Conservation (phyloP, 37 sponge, comb jelly and placozoan species). For the Ephydatia muelleri region DNA sequence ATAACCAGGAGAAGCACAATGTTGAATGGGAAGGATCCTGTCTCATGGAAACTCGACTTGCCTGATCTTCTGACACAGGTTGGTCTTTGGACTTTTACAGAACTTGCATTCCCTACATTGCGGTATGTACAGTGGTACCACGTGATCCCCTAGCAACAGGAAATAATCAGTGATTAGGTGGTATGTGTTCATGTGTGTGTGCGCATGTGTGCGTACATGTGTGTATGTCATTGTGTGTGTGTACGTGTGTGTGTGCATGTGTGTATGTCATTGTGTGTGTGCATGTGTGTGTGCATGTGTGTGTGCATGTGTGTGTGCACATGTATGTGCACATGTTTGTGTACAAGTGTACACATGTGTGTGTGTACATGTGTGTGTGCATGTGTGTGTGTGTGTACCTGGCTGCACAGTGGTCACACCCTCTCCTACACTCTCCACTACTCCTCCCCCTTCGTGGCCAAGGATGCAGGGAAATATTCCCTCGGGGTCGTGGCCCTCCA, state of each 20-base stretch:
- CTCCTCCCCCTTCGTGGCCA: conserved; percentile 95
- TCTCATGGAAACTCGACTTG: neutral
- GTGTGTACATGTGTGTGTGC: neutral
- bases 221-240: too few relatives aligned
- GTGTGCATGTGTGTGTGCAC: conserved; percentile 11
- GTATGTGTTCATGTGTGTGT: neutral
- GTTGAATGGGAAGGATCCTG: neutral
- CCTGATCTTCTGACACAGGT: conserved; percentile 90
- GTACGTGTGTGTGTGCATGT: conserved; percentile 15
- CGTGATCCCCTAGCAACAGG: conserved; percentile 79
- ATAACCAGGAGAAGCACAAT: neutral
- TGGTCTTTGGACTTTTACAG: conserved; percentile 88
- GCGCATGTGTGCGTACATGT: conserved; percentile 1
- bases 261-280: too few relatives aligned
- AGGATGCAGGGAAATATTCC: conserved; percentile 87
- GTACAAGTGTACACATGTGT: conserved; percentile 5
- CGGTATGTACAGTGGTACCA: conserved; percentile 96
- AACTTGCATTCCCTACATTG: conserved; percentile 94
- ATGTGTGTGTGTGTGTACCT: conserved; percentile 42
- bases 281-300: too few relatives aligned
- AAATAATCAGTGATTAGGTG: neutral
- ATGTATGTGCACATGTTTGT: conserved; percentile 3
- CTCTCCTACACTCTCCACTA: conserved; percentile 92
- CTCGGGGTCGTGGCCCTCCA: conserved; percentile 85
- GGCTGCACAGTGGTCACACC: conserved; percentile 89